These are phyloP conservation scores for Ischnus inquisitorius DNA, from an alignment of 2,888 invertebrate species.

Conservation along the genomic window DNA sequence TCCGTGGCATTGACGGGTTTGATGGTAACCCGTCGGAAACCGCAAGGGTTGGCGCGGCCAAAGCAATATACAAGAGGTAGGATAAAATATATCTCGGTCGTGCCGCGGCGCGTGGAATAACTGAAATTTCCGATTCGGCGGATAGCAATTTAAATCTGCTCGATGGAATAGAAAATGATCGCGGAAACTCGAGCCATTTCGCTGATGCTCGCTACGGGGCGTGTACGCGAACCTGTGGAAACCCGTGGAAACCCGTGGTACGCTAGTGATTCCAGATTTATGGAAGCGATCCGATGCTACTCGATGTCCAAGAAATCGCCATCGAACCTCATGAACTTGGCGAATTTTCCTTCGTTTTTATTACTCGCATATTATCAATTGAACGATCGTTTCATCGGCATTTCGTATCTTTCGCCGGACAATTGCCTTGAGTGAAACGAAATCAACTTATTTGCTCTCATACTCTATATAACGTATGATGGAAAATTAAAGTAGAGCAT, in stretches of 20 bases:
- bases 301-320: not conserved
- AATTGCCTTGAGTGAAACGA: too few relatives aligned
- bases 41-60: not conserved
- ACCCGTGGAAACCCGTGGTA: not conserved
- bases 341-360: too few relatives aligned
- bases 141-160: conserved; percentile 19
- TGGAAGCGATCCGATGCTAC: conserved; percentile 7
- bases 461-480: too few relatives aligned
- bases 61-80: not conserved
- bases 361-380: too few relatives aligned
- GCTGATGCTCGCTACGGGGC: conserved; percentile 1
- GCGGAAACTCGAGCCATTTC: conserved; percentile 26
- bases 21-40: not conserved
- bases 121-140: not conserved
- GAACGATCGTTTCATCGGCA: too few relatives aligned
- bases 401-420: too few relatives aligned
- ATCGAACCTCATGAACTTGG: not conserved
- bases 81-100: not conserved
- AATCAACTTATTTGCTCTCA: too few relatives aligned
- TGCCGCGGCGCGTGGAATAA: conserved; percentile 10
- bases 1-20: not conserved
- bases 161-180: conserved; percentile 32
- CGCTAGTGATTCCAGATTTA: conserved; percentile 12
- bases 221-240: not conserved
- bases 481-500: too few relatives aligned